Percentiles rank a stretch among this genome's conserved stretches.
Evolutionary conservation across 2,113 vertebrate species (phyloP).

Genomic region (Pristiophorus japonicus): DNA sequence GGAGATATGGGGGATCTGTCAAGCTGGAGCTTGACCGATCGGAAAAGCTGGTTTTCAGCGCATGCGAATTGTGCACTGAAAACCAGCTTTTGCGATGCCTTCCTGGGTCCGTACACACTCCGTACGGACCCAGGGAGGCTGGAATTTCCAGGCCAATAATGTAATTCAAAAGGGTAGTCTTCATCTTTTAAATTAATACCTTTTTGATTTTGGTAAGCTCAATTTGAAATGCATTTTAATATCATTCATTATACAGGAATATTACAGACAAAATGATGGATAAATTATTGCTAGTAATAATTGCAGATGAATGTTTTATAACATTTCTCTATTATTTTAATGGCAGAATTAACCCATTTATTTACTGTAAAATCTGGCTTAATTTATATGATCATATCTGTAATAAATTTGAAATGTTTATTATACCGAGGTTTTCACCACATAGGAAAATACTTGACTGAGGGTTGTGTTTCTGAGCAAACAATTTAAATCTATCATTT

Average conservation of each 20-base stretch:
- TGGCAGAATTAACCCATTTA: not conserved
- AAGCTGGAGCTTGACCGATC: no score
- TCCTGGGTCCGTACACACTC: no score
- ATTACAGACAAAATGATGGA: not conserved
- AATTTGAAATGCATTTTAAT: not conserved
- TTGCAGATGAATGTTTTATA: conserved; percentile 1
- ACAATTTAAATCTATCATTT: not conserved
- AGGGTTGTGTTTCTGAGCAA: not conserved
- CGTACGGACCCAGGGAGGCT: no score
- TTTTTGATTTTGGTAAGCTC: not conserved
- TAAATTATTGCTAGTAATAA: not conserved
- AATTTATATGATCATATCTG: not conserved
- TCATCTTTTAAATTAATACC: not conserved
- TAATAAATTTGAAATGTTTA: not conserved
- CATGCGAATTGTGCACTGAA: no score
- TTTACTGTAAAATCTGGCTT: not conserved
- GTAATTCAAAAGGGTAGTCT: not conserved
- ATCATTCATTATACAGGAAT: not conserved
- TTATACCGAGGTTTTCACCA: not conserved
- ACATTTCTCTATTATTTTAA: not conserved
- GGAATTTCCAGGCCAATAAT: no score
- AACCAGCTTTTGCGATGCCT: no score
- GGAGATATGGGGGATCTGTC: no score
- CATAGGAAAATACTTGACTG: not conserved
- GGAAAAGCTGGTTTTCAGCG: no score